Evolutionary conservation across 2,888 invertebrate species (phyloP).

Genomic region (Epirrita christyi): DNA sequence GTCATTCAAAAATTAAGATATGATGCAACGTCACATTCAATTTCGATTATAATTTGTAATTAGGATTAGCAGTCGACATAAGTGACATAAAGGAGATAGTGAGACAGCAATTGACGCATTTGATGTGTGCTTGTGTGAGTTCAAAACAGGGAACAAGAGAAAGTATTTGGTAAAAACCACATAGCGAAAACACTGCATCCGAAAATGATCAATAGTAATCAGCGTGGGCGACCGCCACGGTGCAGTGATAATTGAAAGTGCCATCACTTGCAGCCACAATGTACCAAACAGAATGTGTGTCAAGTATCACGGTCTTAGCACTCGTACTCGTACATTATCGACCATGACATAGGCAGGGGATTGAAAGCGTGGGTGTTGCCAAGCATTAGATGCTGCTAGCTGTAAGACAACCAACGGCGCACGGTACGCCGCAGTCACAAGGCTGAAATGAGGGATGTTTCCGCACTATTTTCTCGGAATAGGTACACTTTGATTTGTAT

Average conservation of each 20-base stretch:
- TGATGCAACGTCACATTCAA: constrained; percentile 65
- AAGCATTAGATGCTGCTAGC: constrained; percentile 20
- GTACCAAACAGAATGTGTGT: constrained; percentile 75
- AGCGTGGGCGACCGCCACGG: constrained; percentile 60
- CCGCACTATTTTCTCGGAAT: constrained; percentile 30
- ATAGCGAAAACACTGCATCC: constrained; percentile 68
- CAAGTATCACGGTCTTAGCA: constrained; percentile 77
- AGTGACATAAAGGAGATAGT: constrained; percentile 67
- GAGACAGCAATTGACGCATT: constrained; percentile 63
- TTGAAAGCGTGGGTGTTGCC: constrained; percentile 23
- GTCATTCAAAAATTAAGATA: constrained; percentile 59
- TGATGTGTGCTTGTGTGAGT: constrained; percentile 56
- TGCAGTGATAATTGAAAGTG: constrained; percentile 81
- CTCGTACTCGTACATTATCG: constrained; percentile 58
- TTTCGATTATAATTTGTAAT: constrained; percentile 67
- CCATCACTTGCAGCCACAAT: constrained; percentile 70
- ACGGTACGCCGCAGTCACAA: constrained; percentile 3
- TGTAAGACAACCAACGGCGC: not conserved
- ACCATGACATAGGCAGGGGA: constrained; percentile 64
- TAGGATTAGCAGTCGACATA: constrained; percentile 66
- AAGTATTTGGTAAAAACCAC: constrained; percentile 68
- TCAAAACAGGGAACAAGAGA: constrained; percentile 69
- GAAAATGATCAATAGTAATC: constrained; percentile 64
- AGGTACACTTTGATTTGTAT: constrained; percentile 20
- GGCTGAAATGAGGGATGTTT: constrained; percentile 24